A percentile compares a stretch with the other conserved stretches of the same genome.
Evolutionary conservation across 2,797 vertebrate genomes (phyloP).

Genomic region (Euthynnus affinis): DNA sequence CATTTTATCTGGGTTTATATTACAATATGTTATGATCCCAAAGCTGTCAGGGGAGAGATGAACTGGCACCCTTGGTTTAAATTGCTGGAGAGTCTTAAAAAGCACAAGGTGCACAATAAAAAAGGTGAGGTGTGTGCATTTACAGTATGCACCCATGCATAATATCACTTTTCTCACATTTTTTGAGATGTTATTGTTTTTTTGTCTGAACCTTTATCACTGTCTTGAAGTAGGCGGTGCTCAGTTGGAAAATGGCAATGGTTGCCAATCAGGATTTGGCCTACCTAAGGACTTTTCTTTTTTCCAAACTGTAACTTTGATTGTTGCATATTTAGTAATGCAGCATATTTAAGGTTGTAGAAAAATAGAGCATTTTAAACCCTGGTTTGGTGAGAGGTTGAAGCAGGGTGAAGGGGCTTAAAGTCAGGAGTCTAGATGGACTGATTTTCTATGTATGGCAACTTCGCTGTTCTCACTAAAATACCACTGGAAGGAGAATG

Average conservation of each 20-base stretch:
- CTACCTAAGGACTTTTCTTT: background rate
- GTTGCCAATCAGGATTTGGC: no score
- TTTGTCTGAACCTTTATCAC: no score
- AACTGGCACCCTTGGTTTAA: conserved; percentile 4
- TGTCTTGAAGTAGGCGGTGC: no score
- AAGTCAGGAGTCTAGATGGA: background rate
- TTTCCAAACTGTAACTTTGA: background rate
- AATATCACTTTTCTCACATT: background rate
- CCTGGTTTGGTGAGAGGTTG: background rate
- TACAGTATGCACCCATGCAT: background rate
- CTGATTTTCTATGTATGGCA: background rate
- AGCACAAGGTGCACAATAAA: conserved; percentile 1
- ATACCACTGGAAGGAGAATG: background rate
- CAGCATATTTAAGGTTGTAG: background rate
- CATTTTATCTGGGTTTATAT: conserved; percentile 62
- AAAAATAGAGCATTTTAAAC: background rate
- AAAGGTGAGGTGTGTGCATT: background rate
- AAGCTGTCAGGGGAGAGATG: conserved; percentile 20
- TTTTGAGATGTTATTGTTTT: background rate
- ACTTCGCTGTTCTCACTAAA: background rate
- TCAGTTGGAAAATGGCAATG: background rate
- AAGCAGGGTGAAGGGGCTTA: background rate
- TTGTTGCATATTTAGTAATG: background rate
- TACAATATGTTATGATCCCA: conserved; percentile 53
- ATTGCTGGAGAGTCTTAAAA: conserved; percentile 13